A percentile compares a stretch with the other conserved stretches of the same genome.
These are phyloP conservation scores for Porites cylindrica DNA, from an alignment of 92 coral and sea anemone genomes.

Conservation along the genomic window DNA sequence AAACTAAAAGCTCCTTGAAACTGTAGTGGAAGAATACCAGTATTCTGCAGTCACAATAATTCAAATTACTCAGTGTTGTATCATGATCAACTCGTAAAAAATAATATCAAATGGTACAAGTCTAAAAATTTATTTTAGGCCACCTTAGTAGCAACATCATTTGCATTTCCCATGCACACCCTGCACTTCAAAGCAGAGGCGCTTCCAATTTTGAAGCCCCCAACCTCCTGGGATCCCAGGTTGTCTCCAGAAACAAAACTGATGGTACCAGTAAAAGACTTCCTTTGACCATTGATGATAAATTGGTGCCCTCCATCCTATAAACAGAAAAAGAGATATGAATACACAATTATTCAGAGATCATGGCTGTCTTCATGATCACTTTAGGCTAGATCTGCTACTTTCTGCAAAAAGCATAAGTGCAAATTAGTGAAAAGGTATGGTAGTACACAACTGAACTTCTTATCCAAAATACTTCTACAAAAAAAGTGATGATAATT, in stretches of 20 bases:
- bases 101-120: too few species aligned
- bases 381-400: not conserved
- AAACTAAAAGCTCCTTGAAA: too few species aligned
- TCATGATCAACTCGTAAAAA: too few species aligned
- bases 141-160: conserved; percentile 15
- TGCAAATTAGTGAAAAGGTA: not conserved
- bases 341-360: not conserved
- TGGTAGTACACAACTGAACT: too few species aligned
- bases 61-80: too few species aligned
- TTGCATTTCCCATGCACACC: conserved; percentile 32
- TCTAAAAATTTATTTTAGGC: conserved; percentile 33
- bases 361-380: too few species aligned
- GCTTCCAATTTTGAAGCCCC: conserved; percentile 67
- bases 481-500: not conserved
- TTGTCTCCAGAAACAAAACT: conserved; percentile 77
- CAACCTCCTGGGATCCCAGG: conserved; percentile 80
- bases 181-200: conserved; percentile 52
- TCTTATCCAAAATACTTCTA: not conserved
- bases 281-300: conserved; percentile 33
- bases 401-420: not conserved
- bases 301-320: conserved; percentile 37
- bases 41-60: too few species aligned
- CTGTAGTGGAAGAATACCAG: too few species aligned
- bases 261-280: conserved; percentile 64
- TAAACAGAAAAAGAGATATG: not conserved